Evolutionary conservation across 2,888 invertebrate species (phyloP), one percentile per base, ranked within the genome.

Genomic region (Luperina testacea): DNA sequence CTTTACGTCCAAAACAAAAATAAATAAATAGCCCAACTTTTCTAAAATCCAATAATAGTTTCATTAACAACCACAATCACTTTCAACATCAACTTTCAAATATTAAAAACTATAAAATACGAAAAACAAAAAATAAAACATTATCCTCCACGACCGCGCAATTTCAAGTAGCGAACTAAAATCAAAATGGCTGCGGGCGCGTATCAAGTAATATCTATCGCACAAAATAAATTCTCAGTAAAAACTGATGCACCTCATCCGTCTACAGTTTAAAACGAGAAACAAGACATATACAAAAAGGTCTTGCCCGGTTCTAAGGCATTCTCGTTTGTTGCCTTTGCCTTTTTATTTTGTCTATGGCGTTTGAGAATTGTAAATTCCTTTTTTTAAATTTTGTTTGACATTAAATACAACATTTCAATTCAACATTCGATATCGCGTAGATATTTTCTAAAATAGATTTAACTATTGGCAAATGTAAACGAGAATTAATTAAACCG

Each of bases 141-240:
- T 24, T 65, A 68, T 53, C 38, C 83, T 57, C 80, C 89, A 59
- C 67, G 88, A 87, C 83, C 90, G 76, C 90, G 92, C 81, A 81
- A 94, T 95, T 94, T 95, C 93, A 93, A 94, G 95, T 95, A 95
- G 95, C 95, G 90, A 94, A 94, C 93, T 94, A 92, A 94, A 95
- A 94, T 93, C 93, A 95, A 95, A 94, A 96, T 95, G 95, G 95
- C 57, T 59, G 57, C 92, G 87, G 89, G 93, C 92, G 82, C 77
- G 65, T 84, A 87, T 87, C 87, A 75, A 71, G 87, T 87, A 87
- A 84, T 78, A 85, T 87, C 85, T 85, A 85, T 85, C 74, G 85
- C 51, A 77, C 75, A 87, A 84, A 84, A 85, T 85, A 85, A 87
- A 85, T 87, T 84, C 87, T 90, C 87, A 92, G 95, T 94, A 96